These are phyloP conservation scores for Hemitrygon akajei DNA, from an alignment of 2,797 vertebrate genomes.

Conservation along the genomic window DNA sequence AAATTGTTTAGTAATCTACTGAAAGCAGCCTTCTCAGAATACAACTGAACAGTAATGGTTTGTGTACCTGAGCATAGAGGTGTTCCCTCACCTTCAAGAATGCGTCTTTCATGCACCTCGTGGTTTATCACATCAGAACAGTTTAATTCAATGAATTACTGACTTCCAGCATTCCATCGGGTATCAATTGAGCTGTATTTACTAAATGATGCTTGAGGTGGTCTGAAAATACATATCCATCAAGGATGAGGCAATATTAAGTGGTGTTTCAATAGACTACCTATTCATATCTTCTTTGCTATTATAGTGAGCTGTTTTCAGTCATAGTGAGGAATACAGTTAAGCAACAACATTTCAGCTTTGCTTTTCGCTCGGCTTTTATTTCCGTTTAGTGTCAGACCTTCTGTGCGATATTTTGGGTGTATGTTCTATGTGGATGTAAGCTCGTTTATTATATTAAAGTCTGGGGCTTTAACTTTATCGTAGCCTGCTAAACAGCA, in stretches of 20 bases:
- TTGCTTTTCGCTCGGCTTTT: not conserved
- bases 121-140: not conserved
- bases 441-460: not conserved
- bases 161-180: not conserved
- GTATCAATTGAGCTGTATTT: not conserved
- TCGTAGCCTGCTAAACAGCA: not conserved
- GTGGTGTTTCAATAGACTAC: not conserved
- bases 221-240: not conserved
- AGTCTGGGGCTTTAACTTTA: not conserved
- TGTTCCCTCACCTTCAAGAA: not conserved
- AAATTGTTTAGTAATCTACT: not conserved
- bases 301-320: not conserved
- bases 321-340: not conserved
- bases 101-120: not conserved
- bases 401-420: not conserved
- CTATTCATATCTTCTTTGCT: not conserved
- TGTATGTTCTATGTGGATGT: not conserved
- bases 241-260: not conserved
- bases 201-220: not conserved
- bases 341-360: not conserved
- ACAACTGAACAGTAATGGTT: not conserved
- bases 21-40: not conserved
- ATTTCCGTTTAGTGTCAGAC: not conserved
- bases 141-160: conserved; percentile 3
- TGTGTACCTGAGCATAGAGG: not conserved